Evolutionary conservation across 2,113 vertebrate species (phyloP).

Genomic region (Anseranas semipalmata): DNA sequence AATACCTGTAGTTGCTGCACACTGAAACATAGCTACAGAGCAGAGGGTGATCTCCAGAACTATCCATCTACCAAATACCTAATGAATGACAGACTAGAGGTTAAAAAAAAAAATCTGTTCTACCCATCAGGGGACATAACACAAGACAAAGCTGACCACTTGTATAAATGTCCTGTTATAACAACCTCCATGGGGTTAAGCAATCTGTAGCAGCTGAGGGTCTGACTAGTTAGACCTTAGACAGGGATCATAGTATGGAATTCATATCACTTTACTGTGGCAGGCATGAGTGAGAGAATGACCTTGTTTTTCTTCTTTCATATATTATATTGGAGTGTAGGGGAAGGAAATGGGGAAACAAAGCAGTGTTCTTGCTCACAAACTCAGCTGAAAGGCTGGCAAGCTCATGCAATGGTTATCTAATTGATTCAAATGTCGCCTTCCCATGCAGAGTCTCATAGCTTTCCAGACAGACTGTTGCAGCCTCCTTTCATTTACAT

Average conservation of each 20-base stretch:
- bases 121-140: background rate
- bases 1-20: background rate
- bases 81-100: background rate
- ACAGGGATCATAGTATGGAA: background rate
- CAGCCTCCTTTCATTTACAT: background rate
- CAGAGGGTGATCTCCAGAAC: background rate
- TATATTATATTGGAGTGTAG: background rate
- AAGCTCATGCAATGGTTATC: background rate
- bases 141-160: background rate
- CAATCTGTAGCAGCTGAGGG: background rate
- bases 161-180: background rate
- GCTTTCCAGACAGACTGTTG: background rate
- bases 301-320: background rate
- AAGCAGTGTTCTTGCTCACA: background rate
- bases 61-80: background rate
- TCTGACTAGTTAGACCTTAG: background rate
- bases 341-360: background rate
- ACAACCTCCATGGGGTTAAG: background rate
- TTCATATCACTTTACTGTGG: background rate
- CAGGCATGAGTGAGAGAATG: background rate
- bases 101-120: background rate
- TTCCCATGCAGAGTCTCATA: background rate
- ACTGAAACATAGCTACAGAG: background rate
- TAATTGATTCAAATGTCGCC: constrained; percentile 3
- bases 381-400: background rate